A percentile compares a stretch with the other conserved stretches of the same genome.
Evolutionary conservation across 2,888 invertebrate genomes (phyloP).

Genomic region (Kuschelorhynchus macadamiae): DNA sequence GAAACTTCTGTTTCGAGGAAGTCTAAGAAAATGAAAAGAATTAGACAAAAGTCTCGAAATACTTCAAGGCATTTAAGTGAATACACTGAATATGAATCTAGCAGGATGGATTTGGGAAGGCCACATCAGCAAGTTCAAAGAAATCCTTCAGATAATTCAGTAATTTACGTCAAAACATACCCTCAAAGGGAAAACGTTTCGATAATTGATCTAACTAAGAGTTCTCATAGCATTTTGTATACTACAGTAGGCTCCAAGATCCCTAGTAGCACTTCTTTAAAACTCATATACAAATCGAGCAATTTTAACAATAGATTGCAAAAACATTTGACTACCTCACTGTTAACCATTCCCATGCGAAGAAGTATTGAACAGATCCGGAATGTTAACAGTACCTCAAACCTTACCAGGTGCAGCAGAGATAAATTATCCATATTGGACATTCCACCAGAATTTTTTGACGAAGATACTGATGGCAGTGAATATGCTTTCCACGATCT

Average conservation of each 20-base stretch:
- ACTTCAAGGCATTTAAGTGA: slow-evolving; percentile 36
- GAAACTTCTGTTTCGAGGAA: slow-evolving; percentile 11
- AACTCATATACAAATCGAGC: slow-evolving; percentile 45
- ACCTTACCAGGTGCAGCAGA: slow-evolving; percentile 25
- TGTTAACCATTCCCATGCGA: slow-evolving; percentile 40
- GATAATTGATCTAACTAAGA: slow-evolving; percentile 45
- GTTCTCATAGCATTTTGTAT: slow-evolving; percentile 36
- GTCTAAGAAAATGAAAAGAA: slow-evolving; percentile 37
- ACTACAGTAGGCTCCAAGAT: slow-evolving; percentile 10
- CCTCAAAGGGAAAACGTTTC: slow-evolving; percentile 28
- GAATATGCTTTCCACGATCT: slow-evolving; percentile 48
- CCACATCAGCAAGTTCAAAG: slow-evolving; percentile 12
- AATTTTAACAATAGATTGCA: slow-evolving; percentile 39
- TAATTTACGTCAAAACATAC: slow-evolving; percentile 47
- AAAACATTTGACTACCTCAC: slow-evolving; percentile 37
- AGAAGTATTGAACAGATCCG: slow-evolving; percentile 21
- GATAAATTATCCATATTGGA: slow-evolving; percentile 38
- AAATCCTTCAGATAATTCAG: slow-evolving; percentile 40
- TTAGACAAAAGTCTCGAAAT: slow-evolving; percentile 31
- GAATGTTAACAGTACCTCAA: slow-evolving; percentile 32
- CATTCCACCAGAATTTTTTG: slow-evolving; percentile 38
- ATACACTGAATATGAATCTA: slow-evolving; percentile 48
- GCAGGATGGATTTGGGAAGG: slow-evolving; percentile 43
- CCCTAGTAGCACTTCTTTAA: slow-evolving; percentile 33
- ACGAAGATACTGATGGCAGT: slow-evolving; percentile 37